Conservation (phyloP, 2,888 invertebrate genomes). For the Deladenus siricidicola region DNA sequence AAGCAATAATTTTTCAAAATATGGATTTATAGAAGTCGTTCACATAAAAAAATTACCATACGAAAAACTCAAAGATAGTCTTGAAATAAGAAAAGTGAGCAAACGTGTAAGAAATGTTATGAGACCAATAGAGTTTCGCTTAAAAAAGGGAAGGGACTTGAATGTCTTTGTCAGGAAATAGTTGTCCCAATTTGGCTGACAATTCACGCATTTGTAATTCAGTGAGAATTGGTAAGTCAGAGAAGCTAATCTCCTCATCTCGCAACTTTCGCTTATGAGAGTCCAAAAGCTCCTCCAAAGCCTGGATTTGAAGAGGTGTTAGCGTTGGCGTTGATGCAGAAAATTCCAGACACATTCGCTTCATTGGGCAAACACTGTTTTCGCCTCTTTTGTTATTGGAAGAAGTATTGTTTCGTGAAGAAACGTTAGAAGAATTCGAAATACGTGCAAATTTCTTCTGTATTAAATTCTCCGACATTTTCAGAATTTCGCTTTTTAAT, state of each 20-base stretch:
- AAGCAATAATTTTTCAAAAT: too few relatives aligned
- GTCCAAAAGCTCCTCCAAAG: not conserved
- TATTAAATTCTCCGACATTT: constrained; percentile 10
- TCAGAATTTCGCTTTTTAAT: constrained; percentile 20
- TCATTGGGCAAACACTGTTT: not conserved
- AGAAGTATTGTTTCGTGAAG: too few relatives aligned
- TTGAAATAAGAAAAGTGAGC: too few relatives aligned
- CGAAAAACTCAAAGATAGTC: too few relatives aligned
- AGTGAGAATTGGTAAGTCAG: constrained; percentile 12
- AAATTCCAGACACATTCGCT: not conserved
- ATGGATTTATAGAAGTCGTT: too few relatives aligned
- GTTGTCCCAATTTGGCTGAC: constrained; percentile 8
- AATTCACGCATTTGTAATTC: constrained; percentile 13
- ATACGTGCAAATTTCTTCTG: constrained; percentile 4
- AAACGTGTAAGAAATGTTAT: too few relatives aligned
- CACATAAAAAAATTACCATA: too few relatives aligned
- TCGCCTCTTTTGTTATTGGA: not conserved
- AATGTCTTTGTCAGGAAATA: not conserved
- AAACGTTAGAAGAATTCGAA: too few relatives aligned
- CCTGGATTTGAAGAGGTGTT: not conserved
- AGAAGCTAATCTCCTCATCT: constrained; percentile 1
- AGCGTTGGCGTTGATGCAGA: not conserved
- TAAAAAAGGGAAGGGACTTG: not conserved
- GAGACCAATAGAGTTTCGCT: not conserved
- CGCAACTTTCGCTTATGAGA: not conserved